Base-by-base conservation (phyloP, 2,797 vertebrate genomes). In the Chelmon rostratus region DNA sequence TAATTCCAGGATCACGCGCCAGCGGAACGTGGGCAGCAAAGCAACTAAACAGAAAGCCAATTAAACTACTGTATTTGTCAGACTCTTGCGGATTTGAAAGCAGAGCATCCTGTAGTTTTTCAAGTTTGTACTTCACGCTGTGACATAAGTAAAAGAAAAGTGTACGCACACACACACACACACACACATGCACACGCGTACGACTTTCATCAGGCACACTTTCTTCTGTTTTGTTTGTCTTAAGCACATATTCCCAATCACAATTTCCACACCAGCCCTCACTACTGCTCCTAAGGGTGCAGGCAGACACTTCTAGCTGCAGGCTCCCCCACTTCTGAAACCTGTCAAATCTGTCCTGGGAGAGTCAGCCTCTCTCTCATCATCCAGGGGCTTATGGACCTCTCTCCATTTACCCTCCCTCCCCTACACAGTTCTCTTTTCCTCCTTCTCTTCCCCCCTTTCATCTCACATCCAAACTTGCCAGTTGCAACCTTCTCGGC, bases 281-380 rank as follows among this genome's bases (percentile, higher is more conserved):
- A 82, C 89, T 83, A 79, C 73, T 46, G 87, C 89, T 94, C 94
- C 95, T 95, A 88, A 92, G 91, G 92, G 92, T 94, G 94, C 91
- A 92, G 87, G 91, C 93, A 91, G 93, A 94, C 93, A 92, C 93
- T 94, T 95, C 94, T 95, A 93, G 94, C 95, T 96, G 94, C 94
- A 93, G 95, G 95, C 95, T 95, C 92, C 95, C 95, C 93, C 89
- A 95, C 95, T 96, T 96, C 95, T 95, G 93, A 96, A 93, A 95
- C 93, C 95, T 95, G 95, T 96, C 95, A 95, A 95, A 95, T 94
- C 93, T 93, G 92, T 95, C 95, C 95, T 94, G 93, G 86, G 94
- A 95, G 94, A 95, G 92, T 89, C 91, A 93, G 92, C 88, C 92
- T 93, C 91, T 88, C 94, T 95, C 94, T 95, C 95, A 95, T 95